phyloP scores from a whole-genome alignment of 1,140 invertebrate genomes.

The Drosophila yakuba region DNA sequence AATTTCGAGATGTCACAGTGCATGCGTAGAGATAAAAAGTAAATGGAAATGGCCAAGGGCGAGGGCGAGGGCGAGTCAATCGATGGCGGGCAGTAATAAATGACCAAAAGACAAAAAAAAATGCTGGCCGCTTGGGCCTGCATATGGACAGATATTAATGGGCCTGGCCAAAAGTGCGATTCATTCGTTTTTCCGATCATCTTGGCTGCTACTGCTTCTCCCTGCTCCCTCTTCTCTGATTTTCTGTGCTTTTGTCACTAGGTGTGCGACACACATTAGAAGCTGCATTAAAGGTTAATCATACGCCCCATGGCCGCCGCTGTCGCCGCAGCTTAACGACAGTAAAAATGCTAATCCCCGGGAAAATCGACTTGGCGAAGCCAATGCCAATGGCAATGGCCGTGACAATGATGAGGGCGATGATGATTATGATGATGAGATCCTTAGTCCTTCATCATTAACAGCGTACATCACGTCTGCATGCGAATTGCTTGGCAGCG shows the following conservation, averaged over 20 bases:
- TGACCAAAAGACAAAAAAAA: conserved; percentile 31
- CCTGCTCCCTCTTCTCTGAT: background rate
- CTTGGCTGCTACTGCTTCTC: conserved; percentile 4
- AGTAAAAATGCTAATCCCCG: conserved; percentile 73
- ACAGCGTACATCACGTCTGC: conserved; percentile 57
- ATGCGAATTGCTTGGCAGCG: conserved; percentile 57
- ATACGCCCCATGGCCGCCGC: conserved; percentile 66
- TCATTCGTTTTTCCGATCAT: conserved; percentile 63
- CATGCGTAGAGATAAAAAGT: conserved; percentile 71
- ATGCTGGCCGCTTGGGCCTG: conserved; percentile 31
- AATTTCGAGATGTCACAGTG: conserved; percentile 78
- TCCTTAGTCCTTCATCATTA: conserved; percentile 51
- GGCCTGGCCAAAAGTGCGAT: conserved; percentile 62
- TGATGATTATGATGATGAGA: conserved; percentile 27
- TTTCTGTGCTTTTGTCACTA: conserved; percentile 19
- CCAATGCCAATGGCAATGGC: conserved; percentile 46
- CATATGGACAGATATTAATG: conserved; percentile 82
- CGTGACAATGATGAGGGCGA: conserved; percentile 19
- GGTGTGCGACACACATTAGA: conserved; percentile 46
- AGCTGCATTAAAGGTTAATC: conserved; percentile 73
- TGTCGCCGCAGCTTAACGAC: conserved; percentile 43
- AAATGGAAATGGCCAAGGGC: conserved; percentile 2
- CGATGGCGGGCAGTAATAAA: conserved; percentile 67
- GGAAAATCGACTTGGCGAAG: conserved; percentile 69
- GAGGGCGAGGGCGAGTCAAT: conserved; percentile 47